Base-by-base conservation (phyloP, 2,888 invertebrate genomes). In the Hirtodrosophila histrioides region DNA sequence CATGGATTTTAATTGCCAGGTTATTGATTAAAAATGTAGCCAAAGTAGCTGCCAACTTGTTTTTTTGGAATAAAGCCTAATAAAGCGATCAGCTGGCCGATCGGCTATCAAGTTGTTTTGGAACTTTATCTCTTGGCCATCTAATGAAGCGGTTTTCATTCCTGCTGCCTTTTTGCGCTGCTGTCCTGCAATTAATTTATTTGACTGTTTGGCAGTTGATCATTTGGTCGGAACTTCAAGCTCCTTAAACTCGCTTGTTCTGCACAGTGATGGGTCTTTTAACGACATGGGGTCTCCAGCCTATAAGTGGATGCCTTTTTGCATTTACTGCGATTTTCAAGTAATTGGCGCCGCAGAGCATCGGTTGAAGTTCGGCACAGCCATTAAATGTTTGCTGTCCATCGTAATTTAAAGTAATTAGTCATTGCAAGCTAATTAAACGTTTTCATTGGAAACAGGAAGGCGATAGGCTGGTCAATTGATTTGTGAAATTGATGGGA, bases 1-100 rank as follows among this genome's bases (percentile, higher is more conserved):
- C 71, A 69, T 76, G 77, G 64, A 69, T 69, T 88, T 86, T 88
- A 83, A 81, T 85, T 79, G 75, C 75, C 68, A 64, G 70, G 70
- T 65, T 73, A 78, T 79, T 82, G 78, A 75, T 80, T 70, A 69
- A 72, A 79, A 75, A 67, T 67, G 50, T 69, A 68, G 64, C 35
- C 39, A 44, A 64, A 40, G 63, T 49, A 50, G 48, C 46, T 53
- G 49, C 55, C 56, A 58, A 68, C 60, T 67, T 66, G 62, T 67
- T 66, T 53, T 33, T 49, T 67, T 64, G 60, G 65, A 64, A 49
- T 33, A 45, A 35, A 44, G 35, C 35, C 60, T 71, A 75, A 88
- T 80, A 71, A 76, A 88, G 80, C 63, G 74, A 74, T 84, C 81
- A 78, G 53, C 41, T 45, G 45, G 31, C 29, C 35, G 49, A 54